Base-by-base conservation (phyloP, 2,888 invertebrate genomes). In the Aporophyla lueneburgensis region DNA sequence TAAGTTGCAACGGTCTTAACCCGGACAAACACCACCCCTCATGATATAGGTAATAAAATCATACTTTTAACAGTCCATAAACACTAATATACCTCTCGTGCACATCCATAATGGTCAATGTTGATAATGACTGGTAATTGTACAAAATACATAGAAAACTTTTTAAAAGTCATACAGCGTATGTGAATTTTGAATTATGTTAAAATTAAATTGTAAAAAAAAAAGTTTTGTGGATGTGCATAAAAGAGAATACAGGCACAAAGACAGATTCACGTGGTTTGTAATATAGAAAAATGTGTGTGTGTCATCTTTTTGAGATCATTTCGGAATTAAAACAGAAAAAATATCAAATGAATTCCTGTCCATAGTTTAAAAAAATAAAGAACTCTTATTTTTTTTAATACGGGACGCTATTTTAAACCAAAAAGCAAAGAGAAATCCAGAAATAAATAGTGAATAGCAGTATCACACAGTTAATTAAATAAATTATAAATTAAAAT, bases 11-110 rank as follows among this genome's bases (percentile, higher is more conserved):
- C 71, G 67, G 81, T 85, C 63, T 68, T 69, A 53, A 59, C 65
- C 63, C 40, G 83, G 86, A 83, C 51, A 63, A 67, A 24, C 86
- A 49, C 12, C 86, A 61, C 19, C 81, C 56, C 71, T 75, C 85
- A 82, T 54, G 61, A 62, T 51, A 86, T 83, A 83, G 83, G 83
- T 83, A 83, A 83, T 76, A 72, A 73, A 69, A 61, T 56, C 69
- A 85, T 67, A 63, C 61, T 75, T 75, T 56, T 81, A 81, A 76
- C 33, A 27, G 72, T 61, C 86, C 83, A 86, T 86, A 58, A 56
- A 40, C 27, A 67, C 66, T 85, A 74, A 67, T 70, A 56, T 4
- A 40, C 1, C 58, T 63, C 83, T 73, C 73, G 62, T 72, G 86
- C 83, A 83, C 62, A 62, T 68, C 56, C 46, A 40, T 7, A 24